Evolutionary conservation across 2,888 invertebrate species (phyloP), one percentile per base, ranked within the genome.

Genomic region (Aphelenchoides bicaudatus): DNA sequence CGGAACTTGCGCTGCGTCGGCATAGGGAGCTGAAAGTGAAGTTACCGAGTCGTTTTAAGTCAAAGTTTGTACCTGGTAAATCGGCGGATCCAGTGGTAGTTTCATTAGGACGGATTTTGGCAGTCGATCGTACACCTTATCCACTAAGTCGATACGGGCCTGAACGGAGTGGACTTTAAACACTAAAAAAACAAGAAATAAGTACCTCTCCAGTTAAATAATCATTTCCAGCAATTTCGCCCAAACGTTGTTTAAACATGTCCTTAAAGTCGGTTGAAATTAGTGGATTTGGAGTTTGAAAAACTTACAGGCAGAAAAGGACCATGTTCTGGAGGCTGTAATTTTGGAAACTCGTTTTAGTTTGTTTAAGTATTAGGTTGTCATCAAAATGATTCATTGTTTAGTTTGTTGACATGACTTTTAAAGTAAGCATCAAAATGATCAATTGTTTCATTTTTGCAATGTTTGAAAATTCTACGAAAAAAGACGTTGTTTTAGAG

Each of bases 281-380:
- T n/a, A n/a, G n/a, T n/a, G n/a, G n/a, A n/a, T n/a, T n/a, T n/a
- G n/a, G n/a, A n/a, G n/a, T n/a, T n/a, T n/a, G n/a, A n/a, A n/a
- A n/a, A n/a, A n/a, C n/a, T n/a, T n/a, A n/a, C n/a, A n/a, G 43
- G 43, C 43, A 43, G 23, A n/a, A 43, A 43, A 8, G 43, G 43
- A n/a, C 43, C 43, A 25, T 43, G 43, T 43, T 43, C 43, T n/a
- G 43, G 43, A 6, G 43, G 43, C 43, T 43, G n/a, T 8, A 43
- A 43, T 8, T n/a, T n/a, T n/a, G n/a, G n/a, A n/a, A n/a, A n/a
- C n/a, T n/a, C n/a, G n/a, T n/a, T n/a, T n/a, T n/a, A n/a, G n/a
- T n/a, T n/a, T n/a, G n/a, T n/a, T n/a, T n/a, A n/a, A n/a, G n/a
- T n/a, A n/a, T n/a, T n/a, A n/a, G n/a, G n/a, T n/a, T n/a, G n/a